Conservation (phyloP, 2,113 vertebrate species). For the Ivindomyrus marchei region DNA sequence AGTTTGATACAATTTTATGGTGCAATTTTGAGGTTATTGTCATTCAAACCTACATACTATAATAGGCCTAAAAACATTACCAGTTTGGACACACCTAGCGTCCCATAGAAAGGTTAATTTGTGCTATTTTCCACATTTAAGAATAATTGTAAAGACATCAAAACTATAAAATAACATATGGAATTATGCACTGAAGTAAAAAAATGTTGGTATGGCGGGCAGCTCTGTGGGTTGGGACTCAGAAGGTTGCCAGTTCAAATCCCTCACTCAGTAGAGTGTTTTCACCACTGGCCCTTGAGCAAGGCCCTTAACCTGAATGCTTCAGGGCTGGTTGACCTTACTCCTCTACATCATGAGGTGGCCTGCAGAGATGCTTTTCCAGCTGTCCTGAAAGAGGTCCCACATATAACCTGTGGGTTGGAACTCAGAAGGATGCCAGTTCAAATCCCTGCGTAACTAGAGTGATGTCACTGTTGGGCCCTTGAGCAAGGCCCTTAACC, state of each 20-base stretch:
- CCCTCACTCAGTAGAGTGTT: neutral
- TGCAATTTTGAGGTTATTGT: neutral
- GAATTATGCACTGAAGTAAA: no score
- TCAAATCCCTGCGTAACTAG: no score
- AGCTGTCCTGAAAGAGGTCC: neutral
- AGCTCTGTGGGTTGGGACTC: neutral
- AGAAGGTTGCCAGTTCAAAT: neutral
- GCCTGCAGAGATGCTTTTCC: neutral
- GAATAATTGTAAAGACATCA: neutral
- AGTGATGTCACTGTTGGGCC: no score
- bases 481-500: no score
- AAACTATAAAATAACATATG: neutral
- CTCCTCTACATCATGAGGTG: neutral
- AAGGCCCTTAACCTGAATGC: neutral
- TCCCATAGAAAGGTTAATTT: neutral
- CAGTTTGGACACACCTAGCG: neutral
- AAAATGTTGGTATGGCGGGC: neutral
- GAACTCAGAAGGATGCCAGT: no score
- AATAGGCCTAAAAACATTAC: neutral
- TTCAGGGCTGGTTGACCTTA: neutral
- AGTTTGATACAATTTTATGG: neutral
- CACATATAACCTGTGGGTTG: no score
- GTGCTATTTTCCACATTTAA: neutral
- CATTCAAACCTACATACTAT: neutral
- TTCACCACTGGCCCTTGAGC: neutral